Conservation (phyloP, 2,888 invertebrate genomes). For the Zele albiditarsus region DNA sequence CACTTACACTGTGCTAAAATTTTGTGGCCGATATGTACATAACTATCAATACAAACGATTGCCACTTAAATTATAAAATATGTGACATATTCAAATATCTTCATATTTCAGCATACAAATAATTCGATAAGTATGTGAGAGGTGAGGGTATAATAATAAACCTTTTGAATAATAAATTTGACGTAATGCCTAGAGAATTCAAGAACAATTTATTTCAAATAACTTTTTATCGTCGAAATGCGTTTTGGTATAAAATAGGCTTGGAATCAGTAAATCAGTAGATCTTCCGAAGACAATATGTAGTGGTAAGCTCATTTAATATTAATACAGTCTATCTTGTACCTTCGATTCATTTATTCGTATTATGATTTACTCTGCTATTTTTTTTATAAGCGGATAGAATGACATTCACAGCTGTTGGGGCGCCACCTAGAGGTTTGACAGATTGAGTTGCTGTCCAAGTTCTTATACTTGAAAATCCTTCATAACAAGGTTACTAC, state of each 20-base stretch:
- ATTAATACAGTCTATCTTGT: not conserved
- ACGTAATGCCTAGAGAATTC: constrained; percentile 56
- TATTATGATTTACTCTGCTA: too few species aligned
- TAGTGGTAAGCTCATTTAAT: constrained; percentile 46
- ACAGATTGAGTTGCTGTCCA: constrained; percentile 53
- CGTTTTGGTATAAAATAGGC: constrained; percentile 47
- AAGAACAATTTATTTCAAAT: constrained; percentile 56
- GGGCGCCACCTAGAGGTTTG: constrained; percentile 48
- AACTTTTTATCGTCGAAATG: constrained; percentile 58
- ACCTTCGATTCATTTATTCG: too few species aligned
- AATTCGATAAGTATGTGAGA: constrained; percentile 52
- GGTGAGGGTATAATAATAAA: constrained; percentile 56
- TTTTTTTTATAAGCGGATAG: constrained; percentile 50
- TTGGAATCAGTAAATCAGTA: constrained; percentile 41
- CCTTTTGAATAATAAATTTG: constrained; percentile 57
- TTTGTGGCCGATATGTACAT: too few species aligned
- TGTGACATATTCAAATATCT: not conserved
- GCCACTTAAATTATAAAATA: not conserved
- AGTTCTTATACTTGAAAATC: constrained; percentile 37
- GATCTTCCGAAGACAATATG: constrained; percentile 48
- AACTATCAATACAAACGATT: not conserved
- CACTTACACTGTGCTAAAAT: too few species aligned
- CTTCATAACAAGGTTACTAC: not conserved
- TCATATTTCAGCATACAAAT: constrained; percentile 53
- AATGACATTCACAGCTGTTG: constrained; percentile 52